Evolutionary conservation across 2,888 invertebrate species (phyloP).

Genomic region (Cyrtodaria siliqua): DNA sequence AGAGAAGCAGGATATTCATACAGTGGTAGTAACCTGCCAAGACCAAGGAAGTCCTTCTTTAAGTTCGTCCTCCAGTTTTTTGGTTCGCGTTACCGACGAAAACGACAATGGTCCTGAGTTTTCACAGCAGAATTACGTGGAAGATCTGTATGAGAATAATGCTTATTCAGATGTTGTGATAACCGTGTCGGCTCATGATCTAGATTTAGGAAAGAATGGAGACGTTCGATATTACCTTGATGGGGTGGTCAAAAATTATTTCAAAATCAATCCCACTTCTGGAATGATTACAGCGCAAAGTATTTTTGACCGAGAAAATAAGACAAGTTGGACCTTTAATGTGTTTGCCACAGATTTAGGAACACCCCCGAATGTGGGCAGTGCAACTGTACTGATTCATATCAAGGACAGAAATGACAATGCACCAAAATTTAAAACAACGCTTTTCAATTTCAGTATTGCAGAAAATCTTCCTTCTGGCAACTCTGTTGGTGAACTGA

Average conservation of each 20-base stretch:
- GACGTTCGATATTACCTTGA: constrained; percentile 69
- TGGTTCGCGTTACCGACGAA: constrained; percentile 90
- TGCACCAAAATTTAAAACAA: constrained; percentile 70
- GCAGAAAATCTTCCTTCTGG: constrained; percentile 70
- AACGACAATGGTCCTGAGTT: constrained; percentile 97
- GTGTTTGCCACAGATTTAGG: constrained; percentile 76
- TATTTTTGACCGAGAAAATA: constrained; percentile 68
- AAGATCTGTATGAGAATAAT: constrained; percentile 72
- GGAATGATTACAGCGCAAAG: constrained; percentile 72
- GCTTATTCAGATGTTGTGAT: constrained; percentile 88
- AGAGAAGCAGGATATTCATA: constrained; percentile 73
- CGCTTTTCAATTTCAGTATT: constrained; percentile 71
- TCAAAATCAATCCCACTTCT: constrained; percentile 58
- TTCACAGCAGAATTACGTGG: constrained; percentile 82
- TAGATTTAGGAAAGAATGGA: constrained; percentile 80
- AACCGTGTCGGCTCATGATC: constrained; percentile 94
- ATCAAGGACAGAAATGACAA: constrained; percentile 78
- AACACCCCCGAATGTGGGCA: constrained; percentile 68
- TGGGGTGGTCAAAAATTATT: constrained; percentile 89
- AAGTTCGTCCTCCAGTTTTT: constrained; percentile 70
- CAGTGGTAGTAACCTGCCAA: constrained; percentile 86
- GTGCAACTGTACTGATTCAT: constrained; percentile 68
- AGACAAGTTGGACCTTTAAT: constrained; percentile 67
- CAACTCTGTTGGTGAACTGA: constrained; percentile 68
- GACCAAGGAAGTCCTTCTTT: constrained; percentile 87